Evolutionary conservation across 2,113 vertebrate genomes (phyloP), one percentile per base, ranked within the genome.

Genomic region (Callospermophilus lateralis): DNA sequence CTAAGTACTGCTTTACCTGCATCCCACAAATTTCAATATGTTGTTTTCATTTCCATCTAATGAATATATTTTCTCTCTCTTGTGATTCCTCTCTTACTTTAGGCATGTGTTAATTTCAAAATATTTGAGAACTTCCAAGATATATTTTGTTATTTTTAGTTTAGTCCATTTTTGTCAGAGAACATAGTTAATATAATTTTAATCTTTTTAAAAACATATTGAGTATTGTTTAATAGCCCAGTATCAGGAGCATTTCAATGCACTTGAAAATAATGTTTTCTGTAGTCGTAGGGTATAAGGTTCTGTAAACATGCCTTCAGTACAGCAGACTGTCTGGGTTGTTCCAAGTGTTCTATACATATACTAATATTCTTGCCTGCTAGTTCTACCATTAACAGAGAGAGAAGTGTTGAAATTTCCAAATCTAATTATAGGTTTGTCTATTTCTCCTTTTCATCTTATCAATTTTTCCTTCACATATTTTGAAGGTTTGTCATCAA

Each of bases 41-140:
- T 15, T 89, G 26, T 76, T 94, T 89, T 63, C 34, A 79, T 73
- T 91, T 91, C 87, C 76, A 83, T 55, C 42, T 89, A 83, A 68
- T 83, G 37, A 70, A 76, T 34, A 79, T n/a, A 58, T 83, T 70
- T 68, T 70, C 68, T 70, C 83, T 77, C 10, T 70, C 34, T 58
- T 83, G 48, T 68, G 37, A 70, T 61, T 86, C 78, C n/a, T 81
- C 22, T 81, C 48, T 70, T 89, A 61, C 65, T 84, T 76, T 74
- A 76, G 55, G 30, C 1, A 87, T 63, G 12, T n/a, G 42, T 92
- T 79, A 32, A 63, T 73, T 91, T 81, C 37, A 28, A 91, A 87
- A 53, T 53, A 77, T 70, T 76, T 28, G 51, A 13, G n/a, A 61
- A 70, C 81, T 76, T 81, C 70, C 19, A 91, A 70, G 39, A 91